Evolutionary conservation across 35 echinoderm and acorn worm species (phyloP), one percentile per base, ranked within the genome.

Genomic region (Ophioderma brevispina): DNA sequence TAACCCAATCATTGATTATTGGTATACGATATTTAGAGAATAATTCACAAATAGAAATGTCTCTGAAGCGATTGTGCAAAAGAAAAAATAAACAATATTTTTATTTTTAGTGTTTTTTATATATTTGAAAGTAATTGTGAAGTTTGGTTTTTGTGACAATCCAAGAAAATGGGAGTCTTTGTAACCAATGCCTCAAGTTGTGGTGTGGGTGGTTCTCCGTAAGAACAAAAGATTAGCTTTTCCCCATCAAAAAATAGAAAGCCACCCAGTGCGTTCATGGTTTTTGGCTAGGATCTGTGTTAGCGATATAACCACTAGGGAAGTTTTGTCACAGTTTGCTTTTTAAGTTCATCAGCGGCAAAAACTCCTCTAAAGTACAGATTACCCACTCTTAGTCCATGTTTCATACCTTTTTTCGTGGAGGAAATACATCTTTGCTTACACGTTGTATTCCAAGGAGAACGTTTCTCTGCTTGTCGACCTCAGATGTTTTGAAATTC

Each of bases 191-290:
- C 38, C 23, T 77, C 40, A 11, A 55, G 31, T 5, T 28, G 76
- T 86, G 86, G 23, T 25, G 38, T 40, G 0, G 85, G 78, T 32
- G 75, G 40, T 40, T 77, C 30, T 35, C 90, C 90, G 55, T 87
- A 92, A 23, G 90, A 92, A 55, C 87, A 39, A 88, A 92, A 56
- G 33, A 82, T 32, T 87, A 41, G 0, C 41, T 40, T 21, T 8
- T 50, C 0, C 81, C 49, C 31, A 80, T 31, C 31, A 11, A 30
- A 79, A 92, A 78, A 75, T 50, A 92, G 32, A 92, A 78, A 5
- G 82, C 90, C 36, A 92, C 52, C 90, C 90, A 92, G 49, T 92
- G 90, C 8, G 23, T 10, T 25, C 90, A 82, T 0, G 90, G 82
- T 31, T 63, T 55, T 33, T 41, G 25, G 3, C 59, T 40, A 0